These are phyloP conservation scores for Cylas formicarius DNA, from an alignment of 1,140 invertebrate species.

Conservation along the genomic window DNA sequence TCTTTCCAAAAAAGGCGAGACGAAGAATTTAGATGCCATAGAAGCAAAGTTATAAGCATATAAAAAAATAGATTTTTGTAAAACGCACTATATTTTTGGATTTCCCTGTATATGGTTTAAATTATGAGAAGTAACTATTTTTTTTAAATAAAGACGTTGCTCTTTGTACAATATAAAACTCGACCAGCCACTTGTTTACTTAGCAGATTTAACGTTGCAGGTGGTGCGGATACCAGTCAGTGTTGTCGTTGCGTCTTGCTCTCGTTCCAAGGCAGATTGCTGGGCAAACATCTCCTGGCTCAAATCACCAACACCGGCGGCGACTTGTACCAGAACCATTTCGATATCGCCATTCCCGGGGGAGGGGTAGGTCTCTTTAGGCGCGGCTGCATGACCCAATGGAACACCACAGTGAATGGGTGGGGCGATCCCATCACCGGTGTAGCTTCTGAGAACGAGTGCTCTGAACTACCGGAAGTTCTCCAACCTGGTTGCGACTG, in stretches of 20 bases:
- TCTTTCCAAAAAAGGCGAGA: no score
- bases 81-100: no score
- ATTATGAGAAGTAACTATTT: no score
- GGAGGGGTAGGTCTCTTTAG: constrained; percentile 9
- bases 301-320: constrained; percentile 11
- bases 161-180: no score
- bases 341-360: constrained; percentile 9
- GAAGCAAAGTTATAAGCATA: no score
- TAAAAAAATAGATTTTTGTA: no score
- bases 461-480: constrained; percentile 10
- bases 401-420: neutral
- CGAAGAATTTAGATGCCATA: no score
- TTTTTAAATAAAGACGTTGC: no score
- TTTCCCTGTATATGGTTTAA: no score
- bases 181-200: no score
- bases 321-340: constrained; percentile 9
- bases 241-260: constrained; percentile 12
- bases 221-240: constrained; percentile 2
- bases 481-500: constrained; percentile 15
- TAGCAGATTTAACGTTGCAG: no score
- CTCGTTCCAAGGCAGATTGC: constrained; percentile 2
- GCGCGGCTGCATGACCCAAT: constrained; percentile 3
- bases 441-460: constrained; percentile 4
- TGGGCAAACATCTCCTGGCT: constrained; percentile 5
- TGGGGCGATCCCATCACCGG: constrained; percentile 6